Evolutionary conservation across 1,140 invertebrate genomes (phyloP).

Genomic region (Drosophila orena): DNA sequence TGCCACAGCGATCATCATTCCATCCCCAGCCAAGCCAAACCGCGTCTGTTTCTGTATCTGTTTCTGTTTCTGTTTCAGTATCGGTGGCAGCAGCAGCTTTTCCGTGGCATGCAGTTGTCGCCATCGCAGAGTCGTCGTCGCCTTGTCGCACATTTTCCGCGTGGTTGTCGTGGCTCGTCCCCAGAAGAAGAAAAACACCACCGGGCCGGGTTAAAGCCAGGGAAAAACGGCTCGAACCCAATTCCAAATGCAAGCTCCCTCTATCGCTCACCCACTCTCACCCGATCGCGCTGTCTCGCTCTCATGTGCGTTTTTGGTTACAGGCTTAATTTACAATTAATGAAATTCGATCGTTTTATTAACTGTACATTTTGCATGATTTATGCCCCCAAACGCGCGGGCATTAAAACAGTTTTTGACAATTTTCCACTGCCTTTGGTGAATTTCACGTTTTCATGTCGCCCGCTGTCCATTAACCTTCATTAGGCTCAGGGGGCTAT

Average conservation of each 20-base stretch:
- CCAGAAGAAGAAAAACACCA: constrained; percentile 41
- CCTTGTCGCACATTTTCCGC: constrained; percentile 70
- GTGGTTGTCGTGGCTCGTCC: constrained; percentile 69
- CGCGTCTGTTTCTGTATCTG: constrained; percentile 15
- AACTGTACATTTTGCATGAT: constrained; percentile 72
- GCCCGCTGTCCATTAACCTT: constrained; percentile 75
- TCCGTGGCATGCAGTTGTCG: constrained; percentile 70
- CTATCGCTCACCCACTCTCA: constrained; percentile 4
- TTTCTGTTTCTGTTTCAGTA: constrained; percentile 2
- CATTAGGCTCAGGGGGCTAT: constrained; percentile 64
- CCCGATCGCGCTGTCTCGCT: background rate
- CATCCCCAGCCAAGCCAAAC: background rate
- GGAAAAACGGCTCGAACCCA: constrained; percentile 4
- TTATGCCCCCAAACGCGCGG: constrained; percentile 6
- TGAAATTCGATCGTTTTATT: constrained; percentile 84
- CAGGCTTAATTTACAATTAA: constrained; percentile 80
- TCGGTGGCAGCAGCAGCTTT: constrained; percentile 52
- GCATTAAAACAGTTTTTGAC: constrained; percentile 15
- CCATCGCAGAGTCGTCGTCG: constrained; percentile 37
- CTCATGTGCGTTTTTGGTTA: constrained; percentile 49
- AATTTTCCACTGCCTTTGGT: constrained; percentile 36
- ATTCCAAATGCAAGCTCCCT: constrained; percentile 4
- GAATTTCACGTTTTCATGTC: constrained; percentile 34
- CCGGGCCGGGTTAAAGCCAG: constrained; percentile 3
- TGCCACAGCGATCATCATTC: constrained; percentile 28